Evolutionary conservation across 1,140 invertebrate genomes (phyloP).

Genomic region (Branchinecta lindahli): DNA sequence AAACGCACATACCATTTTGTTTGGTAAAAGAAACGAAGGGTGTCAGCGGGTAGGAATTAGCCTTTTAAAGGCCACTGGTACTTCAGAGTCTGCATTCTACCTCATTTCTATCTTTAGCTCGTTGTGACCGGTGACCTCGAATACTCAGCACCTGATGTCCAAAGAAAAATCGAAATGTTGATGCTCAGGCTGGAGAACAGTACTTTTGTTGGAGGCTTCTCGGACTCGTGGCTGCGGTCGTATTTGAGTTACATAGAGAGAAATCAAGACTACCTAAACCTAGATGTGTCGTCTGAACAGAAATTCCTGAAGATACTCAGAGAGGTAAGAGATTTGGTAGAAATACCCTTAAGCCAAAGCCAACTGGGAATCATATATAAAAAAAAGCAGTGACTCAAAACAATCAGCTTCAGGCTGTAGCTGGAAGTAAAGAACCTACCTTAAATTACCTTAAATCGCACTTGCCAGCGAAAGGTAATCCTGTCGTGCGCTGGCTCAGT

Average conservation of each 20-base stretch:
- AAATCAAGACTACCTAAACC: conserved; percentile 54
- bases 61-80: too few relatives aligned
- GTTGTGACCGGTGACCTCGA: conserved; percentile 66
- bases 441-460: too few relatives aligned
- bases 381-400: too few relatives aligned
- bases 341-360: neutral
- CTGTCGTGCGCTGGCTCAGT: too few relatives aligned
- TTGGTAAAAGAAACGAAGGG: too few relatives aligned
- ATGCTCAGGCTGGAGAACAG: conserved; percentile 63
- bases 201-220: conserved; percentile 56
- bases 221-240: conserved; percentile 76
- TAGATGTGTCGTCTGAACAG: conserved; percentile 50
- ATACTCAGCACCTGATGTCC: conserved; percentile 63
- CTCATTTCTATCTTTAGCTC: conserved; percentile 42
- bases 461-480: too few relatives aligned
- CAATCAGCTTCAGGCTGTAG: too few relatives aligned
- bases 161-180: conserved; percentile 59
- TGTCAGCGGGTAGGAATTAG: too few relatives aligned
- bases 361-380: too few relatives aligned
- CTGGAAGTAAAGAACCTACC: too few relatives aligned
- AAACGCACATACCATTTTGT: too few relatives aligned
- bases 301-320: conserved; percentile 57
- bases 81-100: too few relatives aligned
- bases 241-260: conserved; percentile 60
- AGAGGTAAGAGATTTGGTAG: conserved; percentile 38